Evolutionary conservation across 2,113 vertebrate species (phyloP), one percentile per base, ranked within the genome.

Genomic region (Hiodon alosoides): DNA sequence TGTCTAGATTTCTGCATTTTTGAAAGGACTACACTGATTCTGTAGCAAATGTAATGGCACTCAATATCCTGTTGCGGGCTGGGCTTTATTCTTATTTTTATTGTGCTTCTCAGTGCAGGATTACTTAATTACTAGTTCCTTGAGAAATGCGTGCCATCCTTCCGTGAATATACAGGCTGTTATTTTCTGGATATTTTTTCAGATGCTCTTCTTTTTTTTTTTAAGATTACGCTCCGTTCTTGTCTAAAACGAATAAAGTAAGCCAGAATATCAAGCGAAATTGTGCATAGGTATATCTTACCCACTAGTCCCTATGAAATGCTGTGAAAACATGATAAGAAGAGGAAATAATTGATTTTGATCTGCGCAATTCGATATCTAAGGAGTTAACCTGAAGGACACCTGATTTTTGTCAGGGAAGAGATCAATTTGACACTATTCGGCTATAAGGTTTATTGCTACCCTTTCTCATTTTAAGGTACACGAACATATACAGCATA

Each of bases 371-470:
- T 58, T 69, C n/a, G 60, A 67, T 69, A 52, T 53, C 79, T 76
- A 74, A 79, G 64, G 55, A 59, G 79, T 81, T 51, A 84, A 85
- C 85, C 85, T 86, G 87, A 90, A 85, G 84, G 87, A 83, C 85
- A 77, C 79, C 47, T 62, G 11, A 72, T 13, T 72, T 67, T 73
- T 78, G 60, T 76, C 78, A 66, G 76, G 76, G 69, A 70, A 31
- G 77, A 64, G 76, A 79, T 53, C 78, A 54, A 46, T 78, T 75
- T 76, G 75, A 79, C 7, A 76, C 82, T 80, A 81, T 85, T 86
- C 81, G 81, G 78, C 75, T 55, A 46, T 75, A 75, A 67, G 13
- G 46, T 51, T 52, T 67, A 67, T 68, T 59, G 58, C 13, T 58
- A 13, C 16, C 54, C 17, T 67, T 50, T 31, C 31, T 0, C 31